Evolutionary conservation across 1,140 invertebrate genomes (phyloP).

Genomic region (Protaetia brevitarsis): DNA sequence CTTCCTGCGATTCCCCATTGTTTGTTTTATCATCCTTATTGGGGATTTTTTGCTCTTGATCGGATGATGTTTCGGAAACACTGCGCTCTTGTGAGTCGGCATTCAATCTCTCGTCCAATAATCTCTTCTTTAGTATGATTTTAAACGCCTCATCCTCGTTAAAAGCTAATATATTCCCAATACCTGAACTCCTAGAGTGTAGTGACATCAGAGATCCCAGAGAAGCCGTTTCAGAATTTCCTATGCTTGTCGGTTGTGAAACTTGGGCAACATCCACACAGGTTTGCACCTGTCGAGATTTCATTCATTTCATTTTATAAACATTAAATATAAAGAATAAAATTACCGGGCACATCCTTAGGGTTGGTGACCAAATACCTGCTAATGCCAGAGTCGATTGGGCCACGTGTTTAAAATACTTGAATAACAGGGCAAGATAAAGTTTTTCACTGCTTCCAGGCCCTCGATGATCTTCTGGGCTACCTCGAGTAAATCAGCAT

Average conservation of each 20-base stretch:
- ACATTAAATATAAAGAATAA: constrained; percentile 28
- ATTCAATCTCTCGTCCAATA: background rate
- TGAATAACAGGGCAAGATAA: constrained; percentile 82
- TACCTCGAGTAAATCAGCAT: constrained; percentile 75
- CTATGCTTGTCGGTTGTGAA: constrained; percentile 30
- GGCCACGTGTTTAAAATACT: constrained; percentile 88
- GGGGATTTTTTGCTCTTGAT: constrained; percentile 21
- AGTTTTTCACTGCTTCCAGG: constrained; percentile 71
- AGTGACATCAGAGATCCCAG: constrained; percentile 40
- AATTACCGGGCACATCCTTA: constrained; percentile 64
- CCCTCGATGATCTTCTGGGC: constrained; percentile 72
- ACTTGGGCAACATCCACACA: constrained; percentile 46
- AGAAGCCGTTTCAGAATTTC: constrained; percentile 42
- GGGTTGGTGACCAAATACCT: constrained; percentile 77
- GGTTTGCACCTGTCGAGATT: constrained; percentile 36
- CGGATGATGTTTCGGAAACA: background rate
- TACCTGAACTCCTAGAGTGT: constrained; percentile 49
- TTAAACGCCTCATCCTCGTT: constrained; percentile 65
- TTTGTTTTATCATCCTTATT: constrained; percentile 28
- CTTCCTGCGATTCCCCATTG: background rate
- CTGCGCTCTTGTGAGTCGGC: background rate
- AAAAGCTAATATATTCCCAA: constrained; percentile 53
- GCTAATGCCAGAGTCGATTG: constrained; percentile 78
- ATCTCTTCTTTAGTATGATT: constrained; percentile 57
- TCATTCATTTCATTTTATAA: background rate